Conservation (phyloP, 2,888 invertebrate species). For the Aethes cnicana region DNA sequence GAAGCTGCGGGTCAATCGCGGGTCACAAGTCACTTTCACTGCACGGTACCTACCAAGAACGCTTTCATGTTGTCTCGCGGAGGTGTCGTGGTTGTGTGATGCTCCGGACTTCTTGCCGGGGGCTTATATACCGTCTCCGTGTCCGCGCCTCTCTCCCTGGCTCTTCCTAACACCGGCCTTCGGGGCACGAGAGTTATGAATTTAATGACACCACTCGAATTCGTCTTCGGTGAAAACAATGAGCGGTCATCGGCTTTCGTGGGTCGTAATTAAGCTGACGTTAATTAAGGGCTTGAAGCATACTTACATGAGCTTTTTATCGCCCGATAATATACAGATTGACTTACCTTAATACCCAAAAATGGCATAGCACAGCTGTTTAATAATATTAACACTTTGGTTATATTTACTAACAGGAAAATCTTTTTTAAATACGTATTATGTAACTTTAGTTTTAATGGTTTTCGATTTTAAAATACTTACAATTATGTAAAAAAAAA, state of each 20-base stretch:
- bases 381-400: no score
- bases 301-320: no score
- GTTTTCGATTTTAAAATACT: no score
- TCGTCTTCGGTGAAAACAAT: conserved; percentile 79
- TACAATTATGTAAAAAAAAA: no score
- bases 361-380: no score
- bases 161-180: conserved; percentile 81
- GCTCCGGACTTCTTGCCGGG: conserved; percentile 62
- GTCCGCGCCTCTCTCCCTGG: conserved; percentile 76
- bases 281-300: no score
- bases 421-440: no score
- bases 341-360: no score
- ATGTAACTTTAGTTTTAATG: no score
- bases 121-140: conserved; percentile 70
- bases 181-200: conserved; percentile 80
- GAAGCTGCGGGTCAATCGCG: conserved; percentile 64
- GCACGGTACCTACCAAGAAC: conserved; percentile 79
- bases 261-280: no score
- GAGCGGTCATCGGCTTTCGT: conserved; percentile 66
- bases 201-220: conserved; percentile 78
- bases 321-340: no score
- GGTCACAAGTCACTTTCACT: conserved; percentile 81
- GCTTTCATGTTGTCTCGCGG: conserved; percentile 82
- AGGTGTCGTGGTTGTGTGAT: conserved; percentile 78
- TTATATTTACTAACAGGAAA: no score